Evolutionary conservation across 2,888 invertebrate genomes (phyloP).

Genomic region (Oscheius sp.): DNA sequence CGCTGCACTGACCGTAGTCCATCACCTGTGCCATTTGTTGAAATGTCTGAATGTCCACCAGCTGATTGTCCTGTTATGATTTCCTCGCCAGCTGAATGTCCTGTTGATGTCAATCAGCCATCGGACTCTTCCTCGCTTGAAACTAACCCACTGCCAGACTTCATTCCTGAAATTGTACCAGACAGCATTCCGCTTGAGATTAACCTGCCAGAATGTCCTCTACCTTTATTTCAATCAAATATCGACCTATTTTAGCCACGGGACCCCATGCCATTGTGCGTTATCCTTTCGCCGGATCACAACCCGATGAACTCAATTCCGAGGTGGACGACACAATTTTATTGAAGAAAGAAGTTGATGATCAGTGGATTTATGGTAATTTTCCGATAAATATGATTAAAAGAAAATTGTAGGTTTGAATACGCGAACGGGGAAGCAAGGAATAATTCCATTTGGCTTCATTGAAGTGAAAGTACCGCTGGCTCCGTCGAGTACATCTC

Average conservation of each 20-base stretch:
- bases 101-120: no score
- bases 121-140: no score
- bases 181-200: not conserved
- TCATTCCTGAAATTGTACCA: not conserved
- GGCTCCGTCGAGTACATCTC: constrained; percentile 34
- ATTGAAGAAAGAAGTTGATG: constrained; percentile 64
- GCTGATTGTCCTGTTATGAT: not conserved
- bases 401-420: constrained; percentile 50
- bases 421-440: constrained; percentile 47
- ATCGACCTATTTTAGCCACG: constrained; percentile 16
- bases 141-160: not conserved
- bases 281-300: constrained; percentile 61
- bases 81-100: not conserved
- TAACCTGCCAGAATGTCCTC: not conserved
- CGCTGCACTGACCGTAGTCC: constrained; percentile 1
- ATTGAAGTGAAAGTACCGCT: constrained; percentile 65
- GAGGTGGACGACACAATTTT: constrained; percentile 61
- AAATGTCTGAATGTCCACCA: not conserved
- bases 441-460: constrained; percentile 66
- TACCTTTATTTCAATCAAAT: not conserved
- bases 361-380: constrained; percentile 67
- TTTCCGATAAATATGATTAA: not conserved
- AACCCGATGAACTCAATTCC: constrained; percentile 63
- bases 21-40: not conserved
- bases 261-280: constrained; percentile 54